Conservation (phyloP, 2,888 invertebrate genomes). For the Marronus borbonicus region DNA sequence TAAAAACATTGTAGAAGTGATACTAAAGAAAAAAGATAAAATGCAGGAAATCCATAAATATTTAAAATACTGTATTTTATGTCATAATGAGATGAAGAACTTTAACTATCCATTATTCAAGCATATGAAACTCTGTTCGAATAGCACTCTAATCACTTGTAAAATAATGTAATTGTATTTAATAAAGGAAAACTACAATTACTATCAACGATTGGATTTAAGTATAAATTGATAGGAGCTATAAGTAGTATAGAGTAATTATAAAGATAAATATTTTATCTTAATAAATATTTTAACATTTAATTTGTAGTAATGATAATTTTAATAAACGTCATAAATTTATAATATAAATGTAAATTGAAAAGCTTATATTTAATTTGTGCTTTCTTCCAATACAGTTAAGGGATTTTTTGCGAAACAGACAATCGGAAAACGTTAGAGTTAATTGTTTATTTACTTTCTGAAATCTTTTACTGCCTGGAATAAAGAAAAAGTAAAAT, state of each 20-base stretch:
- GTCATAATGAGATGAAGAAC: too few relatives aligned
- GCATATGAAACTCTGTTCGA: too few relatives aligned
- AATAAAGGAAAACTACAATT: neutral
- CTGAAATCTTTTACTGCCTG: slow-evolving; percentile 8
- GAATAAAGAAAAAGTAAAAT: slow-evolving; percentile 35
- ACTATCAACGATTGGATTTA: neutral
- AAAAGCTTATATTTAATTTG: slow-evolving; percentile 67
- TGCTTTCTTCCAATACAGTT: slow-evolving; percentile 60
- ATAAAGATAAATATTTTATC: slow-evolving; percentile 50
- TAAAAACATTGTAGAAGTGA: too few relatives aligned
- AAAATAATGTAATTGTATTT: neutral
- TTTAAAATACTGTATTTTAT: too few relatives aligned
- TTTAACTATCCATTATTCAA: too few relatives aligned
- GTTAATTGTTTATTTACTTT: slow-evolving; percentile 40
- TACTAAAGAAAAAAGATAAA: too few relatives aligned
- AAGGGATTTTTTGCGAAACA: slow-evolving; percentile 41
- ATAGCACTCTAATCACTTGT: too few relatives aligned
- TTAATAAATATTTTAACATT: slow-evolving; percentile 29
- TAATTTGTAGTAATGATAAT: slow-evolving; percentile 21
- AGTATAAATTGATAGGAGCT: neutral
- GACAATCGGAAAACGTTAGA: slow-evolving; percentile 37
- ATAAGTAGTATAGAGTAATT: slow-evolving; percentile 24
- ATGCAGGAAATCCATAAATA: too few relatives aligned
- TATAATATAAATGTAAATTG: slow-evolving; percentile 53
- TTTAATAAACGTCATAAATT: slow-evolving; percentile 29